Base-by-base conservation (phyloP, 2,113 vertebrate species). In the Isurus oxyrinchus region DNA sequence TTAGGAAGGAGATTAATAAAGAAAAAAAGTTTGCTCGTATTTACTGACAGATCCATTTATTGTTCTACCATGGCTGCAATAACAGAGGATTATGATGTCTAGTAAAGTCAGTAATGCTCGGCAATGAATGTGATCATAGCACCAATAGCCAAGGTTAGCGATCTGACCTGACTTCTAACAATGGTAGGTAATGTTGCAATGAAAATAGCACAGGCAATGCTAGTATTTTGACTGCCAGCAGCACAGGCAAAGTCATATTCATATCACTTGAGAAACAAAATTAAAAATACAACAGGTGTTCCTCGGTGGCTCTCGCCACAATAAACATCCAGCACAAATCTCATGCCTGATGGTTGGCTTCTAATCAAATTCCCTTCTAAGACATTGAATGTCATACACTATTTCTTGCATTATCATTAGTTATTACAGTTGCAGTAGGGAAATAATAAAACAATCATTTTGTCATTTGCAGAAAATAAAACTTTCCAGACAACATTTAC, bases 1-100 rank as follows among this genome's bases (percentile, higher is more conserved):
- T 59, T 1, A 35, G n/a, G 59, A 94, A 40, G 90, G 59, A 94
- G 90, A 94, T 94, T 61, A 63, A 94, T 23, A 63, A 94, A 63
- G 16, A 93, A 6, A 63, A 88, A 91, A 94, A 66, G 57, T 94
- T 94, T 63, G 16, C 90, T 66, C 7, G 19, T 2, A 63, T 94
- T 63, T 63, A 94, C 90, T 94, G 35, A 66, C 90, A 94, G 90
- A 94, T 63, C 63, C 88, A 63, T 93, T 93, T 35, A 93, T 19
- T 40, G 14, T 66, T 63, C n/a, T 94, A n/a, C 59, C 14, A 0
- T 21, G 5, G 59, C 59, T 94, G 90, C 21, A 94, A 8, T 63
- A 21, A 40, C 59, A 94, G 14, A n/a, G 66, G 59, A 63, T 61
- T 90, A 57, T 59, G 88, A 61, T 91, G 88, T 91, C 88, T 61